Evolutionary conservation across 2,888 invertebrate genomes (phyloP).

Genomic region (Leucania comma): DNA sequence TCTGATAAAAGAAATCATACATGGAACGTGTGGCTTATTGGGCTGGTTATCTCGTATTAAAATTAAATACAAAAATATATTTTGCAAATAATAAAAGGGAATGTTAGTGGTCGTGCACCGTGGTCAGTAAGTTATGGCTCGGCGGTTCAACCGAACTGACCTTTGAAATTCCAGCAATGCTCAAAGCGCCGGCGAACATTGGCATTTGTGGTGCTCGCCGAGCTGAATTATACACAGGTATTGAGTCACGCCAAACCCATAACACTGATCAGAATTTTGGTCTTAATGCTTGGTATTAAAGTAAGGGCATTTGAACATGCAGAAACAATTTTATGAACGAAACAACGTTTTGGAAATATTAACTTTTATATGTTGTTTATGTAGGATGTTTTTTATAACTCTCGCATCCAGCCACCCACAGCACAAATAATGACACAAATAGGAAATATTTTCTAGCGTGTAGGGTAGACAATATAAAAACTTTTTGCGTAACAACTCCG

Average conservation of each 20-base stretch:
- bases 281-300: conserved; percentile 34
- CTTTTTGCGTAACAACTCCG: conserved; percentile 57
- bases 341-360: background rate
- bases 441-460: conserved; percentile 41
- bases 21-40: background rate
- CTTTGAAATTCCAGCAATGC: conserved; percentile 80
- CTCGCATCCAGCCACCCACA: conserved; percentile 26
- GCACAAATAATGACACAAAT: conserved; percentile 34
- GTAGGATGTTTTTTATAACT: conserved; percentile 20
- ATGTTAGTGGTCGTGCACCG: conserved; percentile 58
- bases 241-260: conserved; percentile 58
- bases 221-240: conserved; percentile 65
- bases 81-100: conserved; percentile 53
- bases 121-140: conserved; percentile 71
- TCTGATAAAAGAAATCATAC: conserved; percentile 36
- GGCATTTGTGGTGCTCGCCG: conserved; percentile 71
- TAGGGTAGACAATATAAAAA: conserved; percentile 57
- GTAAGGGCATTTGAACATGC: conserved; percentile 24
- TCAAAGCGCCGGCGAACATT: conserved; percentile 72
- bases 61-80: conserved; percentile 31
- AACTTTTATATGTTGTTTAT: background rate
- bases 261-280: conserved; percentile 56
- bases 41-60: conserved; percentile 6
- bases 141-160: conserved; percentile 73
- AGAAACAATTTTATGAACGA: background rate